Evolutionary conservation across 2,888 invertebrate species (phyloP), one percentile per base, ranked within the genome.

Genomic region (Meloe dianella): DNA sequence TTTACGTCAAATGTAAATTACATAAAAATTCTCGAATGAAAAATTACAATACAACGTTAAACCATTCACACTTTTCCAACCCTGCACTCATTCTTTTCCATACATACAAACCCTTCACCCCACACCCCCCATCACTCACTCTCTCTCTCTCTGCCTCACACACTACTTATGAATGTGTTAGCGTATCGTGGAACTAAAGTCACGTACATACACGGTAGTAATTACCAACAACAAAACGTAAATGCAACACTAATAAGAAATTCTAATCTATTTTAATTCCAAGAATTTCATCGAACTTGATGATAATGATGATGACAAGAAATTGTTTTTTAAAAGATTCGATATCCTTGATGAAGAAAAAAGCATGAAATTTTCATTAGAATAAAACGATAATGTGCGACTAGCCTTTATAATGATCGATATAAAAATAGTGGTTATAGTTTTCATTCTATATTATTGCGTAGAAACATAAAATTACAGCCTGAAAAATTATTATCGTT

Each of bases 131-230:
- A n/a, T n/a, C n/a, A n/a, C n/a, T n/a, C 8, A 47, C 20, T 47
- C 20, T 41, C 41, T 41, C 41, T 41, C 41, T 14, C 2, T 14
- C n/a, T n/a, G 17, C 38, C 14, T 14, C 17, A 41, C 6, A 8
- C 12, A 51, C 64, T 71, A 66, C 69, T 71, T 71, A 71, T 71
- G 71, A 71, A 71, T 71, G 71, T 68, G 69, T 69, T 65, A 61
- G 66, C 38, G 58, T 67, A 63, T 68, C 71, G 69, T 71, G 66
- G 66, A 58, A 41, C 61, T 24, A 24, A 12, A 22, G 12, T 4
- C 65, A 62, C 65, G 65, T 68, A 68, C 68, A 65, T n/a, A n/a
- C 68, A 65, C 68, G 63, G 65, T 68, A 65, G 68, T 68, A 68
- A 68, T 68, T 68, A 68, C n/a, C n/a, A n/a, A n/a, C 60, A 65